These are phyloP conservation scores for Misgurnus mizolepis DNA, from an alignment of 2,113 vertebrate genomes.

Conservation along the genomic window DNA sequence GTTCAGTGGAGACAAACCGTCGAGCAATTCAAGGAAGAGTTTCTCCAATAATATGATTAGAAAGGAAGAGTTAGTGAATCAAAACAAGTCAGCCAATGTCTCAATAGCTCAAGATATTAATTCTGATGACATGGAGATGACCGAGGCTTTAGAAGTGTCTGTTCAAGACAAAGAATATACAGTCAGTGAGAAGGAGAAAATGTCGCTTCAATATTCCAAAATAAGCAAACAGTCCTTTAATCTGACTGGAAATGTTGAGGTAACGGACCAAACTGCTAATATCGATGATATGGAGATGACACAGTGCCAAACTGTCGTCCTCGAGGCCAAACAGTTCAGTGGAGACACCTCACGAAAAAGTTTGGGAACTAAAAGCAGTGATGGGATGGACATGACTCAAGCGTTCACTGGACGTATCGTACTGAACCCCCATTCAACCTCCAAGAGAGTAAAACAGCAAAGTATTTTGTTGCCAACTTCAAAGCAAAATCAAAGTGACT, in stretches of 20 bases:
- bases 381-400: constrained; percentile 31
- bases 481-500: neutral
- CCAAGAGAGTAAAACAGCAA: neutral
- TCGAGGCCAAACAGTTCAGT: constrained; percentile 19
- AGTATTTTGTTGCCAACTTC: neutral
- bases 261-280: neutral
- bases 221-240: neutral
- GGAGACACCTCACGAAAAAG: neutral
- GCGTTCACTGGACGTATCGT: neutral
- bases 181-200: neutral
- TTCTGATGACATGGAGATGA: constrained; percentile 39
- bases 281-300: constrained; percentile 47
- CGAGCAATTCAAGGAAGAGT: constrained; percentile 4
- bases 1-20: neutral
- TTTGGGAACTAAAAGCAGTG: neutral
- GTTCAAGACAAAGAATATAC: neutral
- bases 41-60: neutral
- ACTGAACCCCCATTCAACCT: neutral
- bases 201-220: neutral
- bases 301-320: constrained; percentile 40
- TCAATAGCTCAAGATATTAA: neutral
- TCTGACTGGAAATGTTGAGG: neutral
- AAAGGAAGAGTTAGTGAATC: neutral
- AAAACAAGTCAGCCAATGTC: neutral
- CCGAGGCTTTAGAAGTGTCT: neutral